Conservation (phyloP, 2,888 invertebrate genomes). For the Cephus pulcher region DNA sequence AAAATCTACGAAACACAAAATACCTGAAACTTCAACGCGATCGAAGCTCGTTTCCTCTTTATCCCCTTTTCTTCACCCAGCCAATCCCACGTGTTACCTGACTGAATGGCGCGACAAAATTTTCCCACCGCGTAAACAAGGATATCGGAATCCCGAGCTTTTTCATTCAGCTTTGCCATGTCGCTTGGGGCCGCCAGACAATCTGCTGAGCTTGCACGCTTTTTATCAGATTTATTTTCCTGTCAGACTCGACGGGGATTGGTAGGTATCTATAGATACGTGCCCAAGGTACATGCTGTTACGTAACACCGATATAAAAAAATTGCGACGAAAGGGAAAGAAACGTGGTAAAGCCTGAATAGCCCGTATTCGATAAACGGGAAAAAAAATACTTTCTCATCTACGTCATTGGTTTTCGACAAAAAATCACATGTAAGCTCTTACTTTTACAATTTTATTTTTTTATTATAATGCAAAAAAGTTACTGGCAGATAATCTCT, state of each 20-base stretch:
- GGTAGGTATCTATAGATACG: not conserved
- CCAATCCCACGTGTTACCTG: not conserved
- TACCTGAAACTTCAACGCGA: not conserved
- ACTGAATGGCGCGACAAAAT: conserved; percentile 23
- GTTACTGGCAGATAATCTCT: not conserved
- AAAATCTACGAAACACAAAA: not conserved
- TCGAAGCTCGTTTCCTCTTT: not conserved
- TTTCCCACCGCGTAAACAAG: conserved; percentile 32
- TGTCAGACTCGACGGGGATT: not conserved
- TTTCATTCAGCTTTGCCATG: conserved; percentile 12
- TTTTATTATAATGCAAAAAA: not conserved
- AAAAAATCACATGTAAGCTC: not conserved
- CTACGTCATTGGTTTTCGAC: not conserved
- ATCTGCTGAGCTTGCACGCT: conserved; percentile 23
- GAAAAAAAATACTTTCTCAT: not conserved
- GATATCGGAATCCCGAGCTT: conserved; percentile 30
- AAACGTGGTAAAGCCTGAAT: not conserved
- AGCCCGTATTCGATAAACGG: too few relatives aligned
- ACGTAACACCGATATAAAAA: not conserved
- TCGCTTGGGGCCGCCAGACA: not conserved
- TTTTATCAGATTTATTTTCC: conserved; percentile 23
- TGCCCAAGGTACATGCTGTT: not conserved
- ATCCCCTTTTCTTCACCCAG: not conserved
- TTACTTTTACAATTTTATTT: not conserved
- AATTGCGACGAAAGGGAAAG: not conserved